Evolutionary conservation across 1,140 invertebrate species (phyloP).

Genomic region (Probaryconus sp.): DNA sequence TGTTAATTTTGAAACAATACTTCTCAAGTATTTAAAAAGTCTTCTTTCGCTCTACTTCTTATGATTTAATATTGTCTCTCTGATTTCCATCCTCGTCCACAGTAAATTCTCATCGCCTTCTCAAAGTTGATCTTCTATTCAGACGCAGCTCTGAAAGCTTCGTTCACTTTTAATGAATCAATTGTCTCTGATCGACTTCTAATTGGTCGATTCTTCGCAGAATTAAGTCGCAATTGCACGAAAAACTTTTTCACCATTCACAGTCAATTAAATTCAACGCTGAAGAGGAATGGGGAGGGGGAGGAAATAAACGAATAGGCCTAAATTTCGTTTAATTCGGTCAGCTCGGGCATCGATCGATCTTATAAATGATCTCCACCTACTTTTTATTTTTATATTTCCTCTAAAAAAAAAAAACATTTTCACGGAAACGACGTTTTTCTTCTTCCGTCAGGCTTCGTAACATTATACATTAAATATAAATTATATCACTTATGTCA

Average conservation of each 20-base stretch:
- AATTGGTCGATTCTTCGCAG: conserved; percentile 33
- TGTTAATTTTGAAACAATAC: not conserved
- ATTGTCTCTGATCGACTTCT: conserved; percentile 41
- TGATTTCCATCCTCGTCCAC: not conserved
- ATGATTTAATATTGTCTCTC: not conserved
- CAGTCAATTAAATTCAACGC: conserved; percentile 27
- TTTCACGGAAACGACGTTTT: conserved; percentile 2
- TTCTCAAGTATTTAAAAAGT: not conserved
- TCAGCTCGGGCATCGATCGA: not conserved
- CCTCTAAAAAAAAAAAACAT: not conserved
- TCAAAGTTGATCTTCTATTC: not conserved
- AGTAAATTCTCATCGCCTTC: conserved; percentile 11
- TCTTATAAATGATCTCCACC: too few species aligned
- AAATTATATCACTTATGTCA: conserved; percentile 25
- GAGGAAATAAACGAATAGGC: conserved; percentile 20
- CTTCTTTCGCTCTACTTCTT: conserved; percentile 5
- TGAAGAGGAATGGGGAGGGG: conserved; percentile 3
- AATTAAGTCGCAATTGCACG: conserved; percentile 32
- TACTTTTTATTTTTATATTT: conserved; percentile 7
- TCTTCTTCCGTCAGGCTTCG: not conserved
- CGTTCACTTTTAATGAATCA: conserved; percentile 23
- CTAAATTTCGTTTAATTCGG: conserved; percentile 33
- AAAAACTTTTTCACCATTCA: conserved; percentile 23
- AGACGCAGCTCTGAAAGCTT: conserved; percentile 6
- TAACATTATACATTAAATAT: conserved; percentile 10